A percentile compares a stretch with the other conserved stretches of the same genome.
phyloP scores from a whole-genome alignment of 2,797 vertebrate genomes.

The Odontamblyopus lacepedii region DNA sequence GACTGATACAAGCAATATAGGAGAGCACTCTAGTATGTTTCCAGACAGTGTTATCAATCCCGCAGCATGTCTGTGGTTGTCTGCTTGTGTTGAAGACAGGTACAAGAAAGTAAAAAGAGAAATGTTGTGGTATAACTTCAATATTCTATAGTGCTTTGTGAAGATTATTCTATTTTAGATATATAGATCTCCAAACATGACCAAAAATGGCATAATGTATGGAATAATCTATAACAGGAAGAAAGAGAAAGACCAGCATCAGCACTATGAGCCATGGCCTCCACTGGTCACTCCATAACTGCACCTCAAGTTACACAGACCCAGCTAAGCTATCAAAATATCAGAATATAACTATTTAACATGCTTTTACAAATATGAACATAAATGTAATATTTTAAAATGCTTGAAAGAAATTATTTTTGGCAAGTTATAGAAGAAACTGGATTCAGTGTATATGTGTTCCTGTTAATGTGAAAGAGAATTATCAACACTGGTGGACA shows the following conservation, averaged over 20 bases:
- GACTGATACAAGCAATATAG: slow-evolving; percentile 65
- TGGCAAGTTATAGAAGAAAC: slow-evolving; percentile 10
- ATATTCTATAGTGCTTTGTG: slow-evolving; percentile 37
- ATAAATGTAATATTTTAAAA: slow-evolving; percentile 32
- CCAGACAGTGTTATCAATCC: slow-evolving; percentile 24
- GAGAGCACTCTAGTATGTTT: slow-evolving; percentile 47
- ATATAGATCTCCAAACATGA: slow-evolving; percentile 40
- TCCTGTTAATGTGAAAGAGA: slow-evolving; percentile 30
- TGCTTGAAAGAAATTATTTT: slow-evolving; percentile 17
- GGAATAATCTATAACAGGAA: slow-evolving; percentile 36
- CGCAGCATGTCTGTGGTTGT: slow-evolving; percentile 19
- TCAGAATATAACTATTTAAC: slow-evolving; percentile 38
- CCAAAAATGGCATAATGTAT: slow-evolving; percentile 29
- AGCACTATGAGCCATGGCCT: slow-evolving; percentile 62
- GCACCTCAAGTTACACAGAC: slow-evolving; percentile 51
- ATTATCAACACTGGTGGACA: slow-evolving; percentile 51
- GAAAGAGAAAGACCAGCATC: slow-evolving; percentile 58
- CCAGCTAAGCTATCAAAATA: slow-evolving; percentile 30
- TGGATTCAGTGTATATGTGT: slow-evolving; percentile 37
- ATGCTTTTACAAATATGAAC: slow-evolving; percentile 41
- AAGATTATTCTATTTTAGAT: slow-evolving; percentile 35
- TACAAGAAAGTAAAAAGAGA: slow-evolving; percentile 46
- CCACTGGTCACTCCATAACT: slow-evolving; percentile 49
- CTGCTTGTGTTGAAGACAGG: slow-evolving; percentile 29
- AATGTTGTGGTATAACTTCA: slow-evolving; percentile 36